Evolutionary conservation across 2,113 vertebrate genomes (phyloP).

Genomic region (Chrysochloris asiatica): DNA sequence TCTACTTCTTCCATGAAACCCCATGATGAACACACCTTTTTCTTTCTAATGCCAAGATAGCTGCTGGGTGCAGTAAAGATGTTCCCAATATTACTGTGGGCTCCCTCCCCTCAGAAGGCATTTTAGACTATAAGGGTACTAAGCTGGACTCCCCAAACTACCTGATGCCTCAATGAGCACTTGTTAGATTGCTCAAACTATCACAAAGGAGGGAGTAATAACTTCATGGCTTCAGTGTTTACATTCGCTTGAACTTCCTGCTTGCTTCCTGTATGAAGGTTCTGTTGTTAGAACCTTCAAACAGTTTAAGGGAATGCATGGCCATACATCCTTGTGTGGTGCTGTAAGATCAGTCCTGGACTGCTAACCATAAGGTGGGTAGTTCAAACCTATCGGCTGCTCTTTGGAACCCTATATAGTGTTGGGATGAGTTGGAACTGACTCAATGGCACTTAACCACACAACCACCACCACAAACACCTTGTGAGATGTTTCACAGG

Average conservation of each 20-base stretch:
- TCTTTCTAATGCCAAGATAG: background rate
- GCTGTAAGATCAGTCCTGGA: too few relatives aligned
- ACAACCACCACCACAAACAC: too few relatives aligned
- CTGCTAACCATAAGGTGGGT: too few relatives aligned
- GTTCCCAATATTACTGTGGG: accelerated
- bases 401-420: too few relatives aligned
- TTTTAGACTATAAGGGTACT: accelerated
- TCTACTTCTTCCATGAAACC: background rate
- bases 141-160: background rate
- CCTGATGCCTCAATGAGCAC: too few relatives aligned
- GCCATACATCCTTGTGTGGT: background rate
- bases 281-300: background rate
- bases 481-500: background rate
- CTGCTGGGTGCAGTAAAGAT: background rate
- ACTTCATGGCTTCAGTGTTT: background rate
- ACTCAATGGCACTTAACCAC: too few relatives aligned
- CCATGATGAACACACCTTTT: background rate
- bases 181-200: too few relatives aligned
- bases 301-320: background rate
- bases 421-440: too few relatives aligned
- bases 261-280: background rate
- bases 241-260: background rate
- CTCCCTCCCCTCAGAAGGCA: background rate
- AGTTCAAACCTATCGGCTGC: too few relatives aligned
- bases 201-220: background rate